Evolutionary conservation across 2,113 vertebrate species (phyloP), one percentile per base, ranked within the genome.

Genomic region (Ibidorhyncha struthersii): DNA sequence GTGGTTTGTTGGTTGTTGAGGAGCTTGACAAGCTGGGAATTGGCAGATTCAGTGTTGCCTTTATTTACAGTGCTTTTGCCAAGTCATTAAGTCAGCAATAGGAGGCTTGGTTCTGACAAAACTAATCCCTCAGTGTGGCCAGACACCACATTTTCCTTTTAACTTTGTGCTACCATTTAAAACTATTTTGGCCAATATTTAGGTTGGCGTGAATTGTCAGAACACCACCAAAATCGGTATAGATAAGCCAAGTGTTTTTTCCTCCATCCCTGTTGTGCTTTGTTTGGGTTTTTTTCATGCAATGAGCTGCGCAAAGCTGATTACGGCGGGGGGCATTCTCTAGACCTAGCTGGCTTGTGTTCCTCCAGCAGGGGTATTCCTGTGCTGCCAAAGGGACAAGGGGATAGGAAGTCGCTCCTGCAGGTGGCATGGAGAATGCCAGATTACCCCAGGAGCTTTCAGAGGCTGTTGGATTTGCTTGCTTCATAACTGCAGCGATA

Each of bases 41-140:
- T 89, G 90, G 88, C 96, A 90, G 82, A 71, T 94, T 91, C 80
- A 61, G 18, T 16, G 65, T 72, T 89, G 72, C 56, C 61, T 92
- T 92, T 95, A 92, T 93, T 96, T 92, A 92, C 88, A 61, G 80
- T 52, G 84, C 30, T 86, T 91, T 86, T 95, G 96, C 92, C 82
- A 91, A 96, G 89, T 84, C 50, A 78, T 70, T 92, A 93, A 97
- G 59, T 66, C 41, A 81, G 61, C 59, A 76, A 69, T 5, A 79
- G 34, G 56, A 86, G 82, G 23, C 27, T 96, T 92, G 91, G 38
- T 89, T 82, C 82, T 86, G 62, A 93, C 47, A 84, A 74, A 94
- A 78, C 55, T 63, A 96, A 92, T 91, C 52, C 69, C 84, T 76
- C 4, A 4, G 16, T 52, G 49, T 84, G 94, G 56, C 41, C 52